phyloP scores from a whole-genome alignment of 1,140 invertebrate species.

The Portunus trituberculatus region DNA sequence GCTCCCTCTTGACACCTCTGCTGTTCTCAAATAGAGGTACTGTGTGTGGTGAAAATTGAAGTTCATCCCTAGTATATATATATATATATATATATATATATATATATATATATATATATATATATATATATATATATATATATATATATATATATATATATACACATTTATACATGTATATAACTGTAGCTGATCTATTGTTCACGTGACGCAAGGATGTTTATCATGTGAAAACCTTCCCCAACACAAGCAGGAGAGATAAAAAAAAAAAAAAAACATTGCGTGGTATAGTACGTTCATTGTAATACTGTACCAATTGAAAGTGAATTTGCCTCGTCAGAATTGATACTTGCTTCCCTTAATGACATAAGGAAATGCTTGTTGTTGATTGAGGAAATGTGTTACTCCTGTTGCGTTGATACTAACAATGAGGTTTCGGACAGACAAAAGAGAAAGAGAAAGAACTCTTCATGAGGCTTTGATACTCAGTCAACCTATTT shows the following conservation, averaged over 20 bases:
- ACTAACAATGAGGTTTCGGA: not conserved
- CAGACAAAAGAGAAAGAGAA: not conserved
- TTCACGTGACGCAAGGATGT: too few species aligned
- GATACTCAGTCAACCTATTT: not conserved
- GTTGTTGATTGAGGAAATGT: conserved; percentile 1
- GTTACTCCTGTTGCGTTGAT: not conserved
- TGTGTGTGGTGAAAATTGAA: too few species aligned
- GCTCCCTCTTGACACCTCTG: not conserved
- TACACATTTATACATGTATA: too few species aligned
- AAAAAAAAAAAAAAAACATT: not conserved
- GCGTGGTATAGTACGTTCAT: not conserved
- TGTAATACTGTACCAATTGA: not conserved
- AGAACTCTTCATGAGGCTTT: not conserved
- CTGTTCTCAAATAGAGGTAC: not conserved
- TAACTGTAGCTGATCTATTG: too few species aligned
- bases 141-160: too few species aligned
- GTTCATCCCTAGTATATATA: too few species aligned
- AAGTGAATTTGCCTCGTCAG: not conserved
- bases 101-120: too few species aligned
- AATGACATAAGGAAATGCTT: not conserved
- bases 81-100: too few species aligned
- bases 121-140: too few species aligned
- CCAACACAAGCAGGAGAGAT: too few species aligned
- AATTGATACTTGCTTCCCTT: not conserved
- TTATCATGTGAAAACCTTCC: too few species aligned